Evolutionary conservation across 2,113 vertebrate species (phyloP), one percentile per base, ranked within the genome.

Genomic region (Nothoprocta perdicaria): DNA sequence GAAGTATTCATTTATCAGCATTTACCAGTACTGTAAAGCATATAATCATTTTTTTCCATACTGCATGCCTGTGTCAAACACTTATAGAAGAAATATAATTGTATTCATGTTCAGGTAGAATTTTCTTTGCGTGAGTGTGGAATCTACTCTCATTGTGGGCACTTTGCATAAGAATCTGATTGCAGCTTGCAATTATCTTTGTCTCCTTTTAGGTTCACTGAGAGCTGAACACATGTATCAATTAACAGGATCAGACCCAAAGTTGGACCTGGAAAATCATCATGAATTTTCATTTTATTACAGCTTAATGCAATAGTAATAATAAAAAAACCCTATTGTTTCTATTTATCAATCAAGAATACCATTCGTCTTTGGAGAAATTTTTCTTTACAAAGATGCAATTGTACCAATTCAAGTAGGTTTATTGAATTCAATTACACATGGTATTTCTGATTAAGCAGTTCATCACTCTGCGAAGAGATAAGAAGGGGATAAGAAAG

Each of bases 261-360:
- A 69, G 45, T 27, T n/a, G 11, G 65, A 50, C 38, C 58, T 31
- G 41, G 40, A 80, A 90, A 90, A 66, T 6, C 24, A 15, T 14
- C 48, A 58, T 6, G 4, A 57, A 50, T 62, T 76, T 84, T 80
- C 23, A 40, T 66, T 61, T 72, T 12, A 12, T 29, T 63, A 46
- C 22, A n/a, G 52, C 40, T 43, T 73, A 72, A 68, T 43, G 29
- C 52, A 53, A 31, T 68, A 80, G 35, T 38, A 38, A 38, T 38
- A 38, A 38, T 38, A 80, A 27, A 77, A 78, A 78, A 15, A 1
- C 10, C 7, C 21, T 31, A 73, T n/a, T 66, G 67, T 71, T 67
- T 92, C 26, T 41, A 87, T 55, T 73, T 74, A 41, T 58, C 78
- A 87, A 82, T n/a, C 43, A 86, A 84, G 92, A 95, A 61, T 24